Evolutionary conservation across 1,140 invertebrate species (phyloP), one percentile per base, ranked within the genome.

Genomic region (Drosophila ercepeae): DNA sequence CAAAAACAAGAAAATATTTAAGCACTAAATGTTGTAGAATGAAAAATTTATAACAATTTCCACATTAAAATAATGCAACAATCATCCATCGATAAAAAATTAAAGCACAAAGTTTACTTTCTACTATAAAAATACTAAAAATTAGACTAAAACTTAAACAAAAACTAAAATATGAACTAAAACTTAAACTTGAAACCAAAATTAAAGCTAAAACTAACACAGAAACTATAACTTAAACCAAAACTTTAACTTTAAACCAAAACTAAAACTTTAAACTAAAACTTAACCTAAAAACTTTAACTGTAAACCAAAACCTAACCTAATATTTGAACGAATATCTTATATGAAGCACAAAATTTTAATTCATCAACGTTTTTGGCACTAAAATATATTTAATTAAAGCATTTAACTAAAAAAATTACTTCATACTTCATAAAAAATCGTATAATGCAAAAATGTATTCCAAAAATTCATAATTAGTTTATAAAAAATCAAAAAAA

Each of bases 51-150:
- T 2, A 11, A 32, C 29, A 8, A 32, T 32, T 32, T 32, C 4
- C 21, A 21, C 21, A 21, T 2, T 4, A 21, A 21, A 21, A 21
- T 21, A 21, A 21, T 2, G 4, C 21, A 32, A 32, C 9, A 34
- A 36, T 4, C 11, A 3, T 3, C 34, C 34, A 36, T 4, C 34
- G 34, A 36, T 36, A 4, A 13, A 36, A 4, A 13, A 36, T 5
- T 13, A 36, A 36, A 39, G 36, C 36, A 39, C 36, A 39, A 39
- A 39, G 36, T 39, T 39, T 14, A 39, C 36, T 13, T 39, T 39
- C 13, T 11, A 39, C 36, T 39, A 39, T 39, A 4, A 13, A 39
- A 14, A 39, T 39, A 39, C 14, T 39, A 39, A 5, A 36, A n/a
- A 3, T 36, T 36, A 13, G 9, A 3, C 29, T 32, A 32, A 11